Base-by-base conservation (phyloP, 2,113 vertebrate species). In the Beaufortia kweichowensis region DNA sequence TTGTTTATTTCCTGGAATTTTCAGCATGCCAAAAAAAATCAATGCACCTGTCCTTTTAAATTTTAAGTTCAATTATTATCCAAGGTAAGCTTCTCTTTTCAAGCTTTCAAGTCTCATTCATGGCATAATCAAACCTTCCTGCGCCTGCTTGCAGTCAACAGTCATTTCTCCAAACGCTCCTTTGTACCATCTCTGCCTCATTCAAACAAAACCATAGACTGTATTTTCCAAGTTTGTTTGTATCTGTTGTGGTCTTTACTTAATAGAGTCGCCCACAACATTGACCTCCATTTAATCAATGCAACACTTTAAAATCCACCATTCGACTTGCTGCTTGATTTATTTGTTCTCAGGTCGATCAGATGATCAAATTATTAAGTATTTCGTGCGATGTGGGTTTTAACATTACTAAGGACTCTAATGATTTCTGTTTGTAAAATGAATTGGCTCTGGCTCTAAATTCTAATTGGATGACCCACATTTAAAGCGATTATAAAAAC, bases 31-130 rank as follows among this genome's bases (percentile, higher is more conserved):
- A 19, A 21, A 28, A 59, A 28, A 72, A 41, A 41, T 28, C 69
- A 57, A 26, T 59, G 31, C 15, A 19, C 35, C 35, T 41, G 19
- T 28, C 39, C 35, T 17, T 59, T 77, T 46, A 33, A 26, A 39
- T 61, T 70, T 67, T 72, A 72, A 59, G 69, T 72, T 59, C 8
- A 72, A 43, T 72, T 59, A 59, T 68, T 59, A 21, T 64, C 71
- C 39, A 48, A 76, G 48, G 61, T 79, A 66, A 60, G 57, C 63
- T 21, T 62, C 50, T 19, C 39, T 74, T 50, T 28, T 35, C 35
- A 28, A 2, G 24, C 24, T 67, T 77, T 77, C 66, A 9, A 76
- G 60, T 69, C 65, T 7, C 60, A 24, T 67, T 69, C 55, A 61
- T 33, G 48, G 5, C 19, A 15, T 62, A 31, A 53, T 70, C 23